Conservation (phyloP, 2,888 invertebrate genomes). For the Drosophila austrosaltans region DNA sequence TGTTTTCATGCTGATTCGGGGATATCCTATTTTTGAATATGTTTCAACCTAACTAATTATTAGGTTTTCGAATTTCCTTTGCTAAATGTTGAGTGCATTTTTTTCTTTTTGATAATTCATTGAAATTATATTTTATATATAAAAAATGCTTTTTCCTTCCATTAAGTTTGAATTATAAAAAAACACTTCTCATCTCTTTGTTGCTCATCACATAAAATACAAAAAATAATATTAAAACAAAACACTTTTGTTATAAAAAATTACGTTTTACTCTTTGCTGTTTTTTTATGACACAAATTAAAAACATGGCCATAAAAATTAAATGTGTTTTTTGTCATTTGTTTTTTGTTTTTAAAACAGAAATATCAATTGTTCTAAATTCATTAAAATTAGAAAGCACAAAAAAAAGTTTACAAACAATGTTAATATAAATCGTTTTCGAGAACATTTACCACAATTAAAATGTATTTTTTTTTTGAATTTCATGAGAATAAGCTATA, state of each 20-base stretch:
- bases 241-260: conserved; percentile 1
- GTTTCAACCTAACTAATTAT: too few species aligned
- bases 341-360: background rate
- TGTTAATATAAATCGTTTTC: background rate
- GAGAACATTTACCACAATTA: background rate
- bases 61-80: too few species aligned
- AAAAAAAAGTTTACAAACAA: background rate
- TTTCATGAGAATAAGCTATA: background rate
- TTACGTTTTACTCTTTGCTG: background rate
- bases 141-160: background rate
- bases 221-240: background rate
- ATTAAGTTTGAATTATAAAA: background rate
- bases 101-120: too few species aligned
- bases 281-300: conserved; percentile 7
- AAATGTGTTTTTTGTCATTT: background rate
- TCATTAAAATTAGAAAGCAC: background rate
- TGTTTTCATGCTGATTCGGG: background rate
- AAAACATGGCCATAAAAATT: background rate
- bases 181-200: background rate
- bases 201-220: background rate
- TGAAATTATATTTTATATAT: too few species aligned
- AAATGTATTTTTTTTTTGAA: too few species aligned
- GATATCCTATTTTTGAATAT: too few species aligned
- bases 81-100: too few species aligned
- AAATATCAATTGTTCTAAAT: background rate